Percentiles rank a stretch among this genome's conserved stretches.
Evolutionary conservation across 2,888 invertebrate species (phyloP).

Genomic region (Lycaena phlaeas): DNA sequence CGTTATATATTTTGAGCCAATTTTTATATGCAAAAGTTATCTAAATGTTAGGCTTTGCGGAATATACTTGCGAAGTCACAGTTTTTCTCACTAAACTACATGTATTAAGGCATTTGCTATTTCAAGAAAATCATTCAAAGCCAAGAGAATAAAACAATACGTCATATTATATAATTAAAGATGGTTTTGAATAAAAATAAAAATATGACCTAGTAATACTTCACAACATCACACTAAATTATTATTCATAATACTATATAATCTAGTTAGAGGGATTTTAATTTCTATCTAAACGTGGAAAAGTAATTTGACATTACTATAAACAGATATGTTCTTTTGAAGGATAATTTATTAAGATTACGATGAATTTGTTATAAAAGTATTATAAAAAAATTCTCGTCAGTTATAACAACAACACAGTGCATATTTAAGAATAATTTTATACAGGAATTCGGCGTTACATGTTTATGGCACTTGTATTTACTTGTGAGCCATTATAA

Average conservation of each 20-base stretch:
- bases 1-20: constrained; percentile 23
- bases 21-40: constrained; percentile 19
- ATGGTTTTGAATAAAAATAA: constrained; percentile 22
- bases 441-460: constrained; percentile 1
- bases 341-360: constrained; percentile 32
- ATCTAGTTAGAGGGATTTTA: constrained; percentile 23
- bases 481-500: constrained; percentile 6
- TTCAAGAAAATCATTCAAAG: too few species aligned
- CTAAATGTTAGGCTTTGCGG: constrained; percentile 19
- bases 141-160: too few species aligned
- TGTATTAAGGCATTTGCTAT: constrained; percentile 17
- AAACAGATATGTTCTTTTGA: constrained; percentile 60
- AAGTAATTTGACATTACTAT: constrained; percentile 45
- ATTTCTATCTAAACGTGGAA: constrained; percentile 29
- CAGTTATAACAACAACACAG: constrained; percentile 6
- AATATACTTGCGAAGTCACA: constrained; percentile 11
- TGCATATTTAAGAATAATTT: constrained; percentile 2
- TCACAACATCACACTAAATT: constrained; percentile 35
- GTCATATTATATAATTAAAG: background rate
- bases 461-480: background rate
- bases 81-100: constrained; percentile 15
- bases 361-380: constrained; percentile 14
- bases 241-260: constrained; percentile 24
- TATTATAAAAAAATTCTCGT: constrained; percentile 15
- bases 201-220: constrained; percentile 50